Base-by-base conservation (phyloP, 2,113 vertebrate species). In the Tupaia tana region DNA sequence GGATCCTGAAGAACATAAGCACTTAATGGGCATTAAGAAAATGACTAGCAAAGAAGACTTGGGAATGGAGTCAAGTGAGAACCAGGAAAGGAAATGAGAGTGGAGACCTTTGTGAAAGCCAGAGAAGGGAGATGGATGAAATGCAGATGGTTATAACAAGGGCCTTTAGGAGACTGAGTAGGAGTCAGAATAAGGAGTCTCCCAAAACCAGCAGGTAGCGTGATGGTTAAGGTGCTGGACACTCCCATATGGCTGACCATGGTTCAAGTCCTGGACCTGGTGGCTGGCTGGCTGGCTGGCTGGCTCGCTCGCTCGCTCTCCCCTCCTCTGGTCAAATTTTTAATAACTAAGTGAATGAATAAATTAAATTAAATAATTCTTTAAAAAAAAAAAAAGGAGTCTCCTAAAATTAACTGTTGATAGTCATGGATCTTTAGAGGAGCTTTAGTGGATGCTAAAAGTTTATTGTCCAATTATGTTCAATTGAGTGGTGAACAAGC, bases 371-470 rank as follows among this genome's bases (percentile, higher is more conserved):
- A n/a, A 43, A 43, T 43, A 4, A 43, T 43, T 43, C 4, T 43
- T 43, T 43, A 43, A 43, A 43, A 43, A 43, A 43, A 43, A 6
- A 43, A 43, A 75, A 71, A 85, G 52, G 18, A n/a, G 34, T 71
- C 22, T 81, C 75, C 31, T 69, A n/a, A 25, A 59, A 66, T 93
- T 89, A 74, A 69, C 29, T 80, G 11, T 19, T 54, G 9, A 9
- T 91, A n/a, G 52, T 81, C 22, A 75, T 74, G 88, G 63, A 34
- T 82, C 61, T 86, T 67, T 84, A 84, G 18, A 89, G 79, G 89
- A 18, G 59, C 86, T 64, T 81, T 86, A 77, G 22, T 78, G 63
- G n/a, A 22, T 89, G 14, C n/a, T 78, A 83, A 73, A 15, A 66
- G 52, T 83, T 52, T 79, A n/a, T 81, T 83, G 69, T 67, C n/a